Evolutionary conservation across 2,113 vertebrate species (phyloP).

Genomic region (Calonectris borealis): DNA sequence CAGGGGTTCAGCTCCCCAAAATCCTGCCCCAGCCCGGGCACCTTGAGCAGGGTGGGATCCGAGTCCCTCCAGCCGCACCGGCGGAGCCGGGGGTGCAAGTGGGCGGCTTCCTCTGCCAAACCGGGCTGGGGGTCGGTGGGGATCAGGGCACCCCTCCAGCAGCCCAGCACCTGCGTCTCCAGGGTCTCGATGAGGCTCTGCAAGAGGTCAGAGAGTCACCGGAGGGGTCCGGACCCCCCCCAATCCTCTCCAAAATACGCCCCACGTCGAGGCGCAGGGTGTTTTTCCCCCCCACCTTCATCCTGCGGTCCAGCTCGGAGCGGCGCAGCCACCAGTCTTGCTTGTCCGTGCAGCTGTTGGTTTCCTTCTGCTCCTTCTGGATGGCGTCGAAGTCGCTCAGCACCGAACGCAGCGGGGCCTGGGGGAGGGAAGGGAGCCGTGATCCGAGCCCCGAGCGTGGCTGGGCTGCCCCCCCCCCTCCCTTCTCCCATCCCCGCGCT

Average conservation of each 20-base stretch:
- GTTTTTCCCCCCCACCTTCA: slow-evolving; percentile 75
- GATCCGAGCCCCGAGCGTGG: rapidly evolving
- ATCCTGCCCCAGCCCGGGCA: background rate
- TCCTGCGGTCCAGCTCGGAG: slow-evolving; percentile 78
- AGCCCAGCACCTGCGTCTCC: slow-evolving; percentile 78
- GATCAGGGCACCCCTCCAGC: slow-evolving; percentile 82
- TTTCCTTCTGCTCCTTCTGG: slow-evolving; percentile 84
- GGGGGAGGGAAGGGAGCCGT: background rate
- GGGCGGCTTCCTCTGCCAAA: slow-evolving; percentile 62
- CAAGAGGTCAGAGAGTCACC: background rate
- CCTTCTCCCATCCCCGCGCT: background rate
- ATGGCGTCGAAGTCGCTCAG: slow-evolving; percentile 84
- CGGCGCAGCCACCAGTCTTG: slow-evolving; percentile 88
- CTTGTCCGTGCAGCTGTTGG: slow-evolving; percentile 81
- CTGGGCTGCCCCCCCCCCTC: no score
- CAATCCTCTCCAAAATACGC: rapidly evolving
- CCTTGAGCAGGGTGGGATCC: slow-evolving; percentile 78
- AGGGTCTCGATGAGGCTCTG: slow-evolving; percentile 82
- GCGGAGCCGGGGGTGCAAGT: slow-evolving; percentile 60
- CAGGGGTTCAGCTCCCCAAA: background rate
- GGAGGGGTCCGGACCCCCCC: rapidly evolving
- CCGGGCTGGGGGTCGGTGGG: slow-evolving; percentile 62
- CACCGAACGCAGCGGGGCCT: slow-evolving; percentile 73
- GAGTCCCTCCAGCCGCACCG: slow-evolving; percentile 66
- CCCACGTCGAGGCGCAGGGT: rapidly evolving